phyloP scores from a whole-genome alignment of 1,140 invertebrate species.

The Scaptodrosophila lebanonensis region DNA sequence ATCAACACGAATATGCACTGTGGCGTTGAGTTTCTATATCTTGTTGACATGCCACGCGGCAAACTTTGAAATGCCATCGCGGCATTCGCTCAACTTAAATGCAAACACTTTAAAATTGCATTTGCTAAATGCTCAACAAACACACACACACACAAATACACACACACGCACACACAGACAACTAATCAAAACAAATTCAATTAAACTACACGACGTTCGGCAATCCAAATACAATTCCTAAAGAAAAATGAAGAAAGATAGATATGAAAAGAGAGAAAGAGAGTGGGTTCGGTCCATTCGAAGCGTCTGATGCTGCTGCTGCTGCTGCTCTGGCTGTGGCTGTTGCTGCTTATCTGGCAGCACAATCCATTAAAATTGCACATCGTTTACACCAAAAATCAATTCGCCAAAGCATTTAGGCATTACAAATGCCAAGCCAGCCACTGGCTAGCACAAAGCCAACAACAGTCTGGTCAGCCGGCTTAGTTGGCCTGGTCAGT shows the following conservation, averaged over 20 bases:
- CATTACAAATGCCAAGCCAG: conserved; percentile 74
- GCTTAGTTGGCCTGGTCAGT: no score
- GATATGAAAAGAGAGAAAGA: no score
- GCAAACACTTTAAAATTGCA: conserved; percentile 44
- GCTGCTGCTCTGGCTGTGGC: conserved; percentile 1
- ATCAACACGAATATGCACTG: no score
- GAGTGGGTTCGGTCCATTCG: neutral
- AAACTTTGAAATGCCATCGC: conserved; percentile 39
- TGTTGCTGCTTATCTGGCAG: conserved; percentile 68
- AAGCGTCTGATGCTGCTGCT: neutral
- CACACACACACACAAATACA: neutral
- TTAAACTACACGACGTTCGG: conserved; percentile 63
- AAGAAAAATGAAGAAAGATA: no score
- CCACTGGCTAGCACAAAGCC: conserved; percentile 52
- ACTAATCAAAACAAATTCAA: conserved; percentile 76
- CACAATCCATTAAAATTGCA: conserved; percentile 77
- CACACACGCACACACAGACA: conserved; percentile 19
- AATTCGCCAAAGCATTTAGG: conserved; percentile 77
- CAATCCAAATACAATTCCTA: no score
- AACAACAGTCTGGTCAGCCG: conserved; percentile 12
- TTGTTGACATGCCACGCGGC: conserved; percentile 2
- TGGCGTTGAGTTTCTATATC: no score
- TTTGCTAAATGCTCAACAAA: conserved; percentile 33
- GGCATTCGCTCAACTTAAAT: conserved; percentile 14
- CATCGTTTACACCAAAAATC: conserved; percentile 77